These are phyloP conservation scores for Saccostrea echinata DNA, from an alignment of 1,140 invertebrate species.

Conservation along the genomic window DNA sequence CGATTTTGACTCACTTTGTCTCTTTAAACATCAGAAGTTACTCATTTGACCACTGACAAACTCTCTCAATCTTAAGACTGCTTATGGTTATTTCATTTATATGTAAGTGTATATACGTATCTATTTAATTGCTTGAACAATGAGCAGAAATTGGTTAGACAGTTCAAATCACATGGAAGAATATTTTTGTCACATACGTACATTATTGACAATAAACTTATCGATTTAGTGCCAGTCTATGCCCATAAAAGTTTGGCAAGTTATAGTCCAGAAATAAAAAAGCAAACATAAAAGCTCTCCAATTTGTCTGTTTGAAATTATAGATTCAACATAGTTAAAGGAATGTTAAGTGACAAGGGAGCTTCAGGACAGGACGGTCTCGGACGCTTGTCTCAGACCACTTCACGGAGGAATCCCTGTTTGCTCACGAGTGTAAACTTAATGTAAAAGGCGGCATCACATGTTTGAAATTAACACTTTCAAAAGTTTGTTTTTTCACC, in stretches of 20 bases:
- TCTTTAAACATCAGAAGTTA: too few species aligned
- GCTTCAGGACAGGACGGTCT: neutral
- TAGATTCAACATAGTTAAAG: constrained; percentile 7
- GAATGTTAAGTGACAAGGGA: neutral
- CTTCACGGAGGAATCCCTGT: neutral
- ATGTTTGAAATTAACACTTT: constrained; percentile 38
- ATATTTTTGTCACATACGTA: too few species aligned
- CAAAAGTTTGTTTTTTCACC: constrained; percentile 40
- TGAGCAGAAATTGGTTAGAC: too few species aligned
- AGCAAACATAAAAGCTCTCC: constrained; percentile 16
- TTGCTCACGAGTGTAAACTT: constrained; percentile 22
- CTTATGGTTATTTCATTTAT: too few species aligned
- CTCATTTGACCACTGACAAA: too few species aligned
- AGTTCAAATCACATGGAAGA: too few species aligned
- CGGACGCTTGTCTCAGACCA: constrained; percentile 1
- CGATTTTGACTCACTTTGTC: too few species aligned
- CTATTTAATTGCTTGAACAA: too few species aligned
- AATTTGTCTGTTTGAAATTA: constrained; percentile 21
- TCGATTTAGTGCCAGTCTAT: neutral
- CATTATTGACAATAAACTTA: neutral
- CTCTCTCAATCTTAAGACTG: too few species aligned
- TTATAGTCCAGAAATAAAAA: neutral
- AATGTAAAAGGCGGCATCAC: constrained; percentile 39
- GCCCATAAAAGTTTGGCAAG: neutral
- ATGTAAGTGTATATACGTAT: too few species aligned